Percentiles rank a stretch among this genome's conserved stretches.
phyloP scores from a whole-genome alignment of 2,797 vertebrate species.

The Cyclura pinguis region DNA sequence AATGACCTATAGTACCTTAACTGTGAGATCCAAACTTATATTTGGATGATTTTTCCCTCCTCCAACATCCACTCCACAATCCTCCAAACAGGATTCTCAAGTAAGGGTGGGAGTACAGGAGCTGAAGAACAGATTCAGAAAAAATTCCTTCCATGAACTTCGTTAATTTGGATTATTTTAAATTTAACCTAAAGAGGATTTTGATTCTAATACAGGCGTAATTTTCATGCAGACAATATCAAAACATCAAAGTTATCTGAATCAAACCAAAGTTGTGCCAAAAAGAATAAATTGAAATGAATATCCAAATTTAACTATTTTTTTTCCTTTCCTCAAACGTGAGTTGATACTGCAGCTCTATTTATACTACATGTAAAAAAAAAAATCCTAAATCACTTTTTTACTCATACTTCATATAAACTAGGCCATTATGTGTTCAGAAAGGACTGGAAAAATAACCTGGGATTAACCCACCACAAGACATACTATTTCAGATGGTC shows the following conservation, averaged over 20 bases:
- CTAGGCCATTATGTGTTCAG: background rate
- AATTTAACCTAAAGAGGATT: background rate
- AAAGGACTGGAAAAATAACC: background rate
- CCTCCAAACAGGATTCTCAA: background rate
- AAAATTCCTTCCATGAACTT: background rate
- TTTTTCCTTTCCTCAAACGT: background rate
- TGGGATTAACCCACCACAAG: conserved; percentile 24
- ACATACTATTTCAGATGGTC: background rate
- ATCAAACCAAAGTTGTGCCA: background rate
- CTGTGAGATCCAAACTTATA: background rate
- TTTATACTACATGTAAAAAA: background rate
- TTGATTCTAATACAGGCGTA: background rate
- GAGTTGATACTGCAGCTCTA: background rate
- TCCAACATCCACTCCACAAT: background rate
- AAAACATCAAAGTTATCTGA: background rate
- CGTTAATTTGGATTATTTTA: conserved; percentile 4
- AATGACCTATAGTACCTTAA: too few relatives aligned
- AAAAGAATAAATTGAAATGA: conserved; percentile 44
- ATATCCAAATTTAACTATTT: background rate
- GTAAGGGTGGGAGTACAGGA: background rate
- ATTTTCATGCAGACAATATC: background rate
- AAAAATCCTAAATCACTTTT: background rate
- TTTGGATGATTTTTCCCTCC: background rate
- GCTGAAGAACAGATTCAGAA: background rate
- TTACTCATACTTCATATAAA: background rate